Conservation (phyloP, 2,797 vertebrate species). For the Anguilla megastoma region DNA sequence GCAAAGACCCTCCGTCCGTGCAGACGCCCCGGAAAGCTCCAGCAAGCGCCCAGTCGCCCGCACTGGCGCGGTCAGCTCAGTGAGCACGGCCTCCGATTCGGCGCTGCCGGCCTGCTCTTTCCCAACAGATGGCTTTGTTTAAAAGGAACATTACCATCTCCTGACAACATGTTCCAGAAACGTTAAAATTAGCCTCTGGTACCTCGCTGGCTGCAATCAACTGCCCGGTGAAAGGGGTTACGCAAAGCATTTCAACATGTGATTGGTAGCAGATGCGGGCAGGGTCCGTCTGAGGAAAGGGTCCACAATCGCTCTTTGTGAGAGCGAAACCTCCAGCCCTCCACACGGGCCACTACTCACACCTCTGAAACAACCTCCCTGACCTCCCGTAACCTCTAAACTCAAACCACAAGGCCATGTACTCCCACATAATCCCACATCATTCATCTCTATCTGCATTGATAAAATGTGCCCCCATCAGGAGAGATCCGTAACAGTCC, state of each 20-base stretch:
- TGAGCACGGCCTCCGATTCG: neutral
- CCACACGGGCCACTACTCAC: neutral
- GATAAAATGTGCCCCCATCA: neutral
- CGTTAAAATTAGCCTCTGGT: constrained; percentile 56
- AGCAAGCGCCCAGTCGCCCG: neutral
- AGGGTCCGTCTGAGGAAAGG: constrained; percentile 32
- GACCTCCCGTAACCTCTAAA: neutral
- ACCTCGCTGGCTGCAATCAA: constrained; percentile 49
- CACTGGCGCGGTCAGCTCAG: neutral
- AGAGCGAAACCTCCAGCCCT: constrained; percentile 53
- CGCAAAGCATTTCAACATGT: constrained; percentile 59
- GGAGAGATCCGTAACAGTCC: neutral
- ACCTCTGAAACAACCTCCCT: neutral
- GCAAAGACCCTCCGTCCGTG: neutral
- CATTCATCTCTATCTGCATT: neutral
- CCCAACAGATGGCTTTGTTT: constrained; percentile 43
- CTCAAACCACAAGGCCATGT: neutral
- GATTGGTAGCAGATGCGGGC: constrained; percentile 70
- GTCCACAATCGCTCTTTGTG: constrained; percentile 67
- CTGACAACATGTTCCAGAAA: constrained; percentile 45
- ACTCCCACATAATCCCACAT: neutral
- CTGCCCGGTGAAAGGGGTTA: constrained; percentile 47
- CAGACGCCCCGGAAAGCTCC: neutral
- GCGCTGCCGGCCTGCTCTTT: neutral
- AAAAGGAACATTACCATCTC: constrained; percentile 39